Evolutionary conservation across 1,140 invertebrate species (phyloP).

Genomic region (Drosophila lacteicornis): DNA sequence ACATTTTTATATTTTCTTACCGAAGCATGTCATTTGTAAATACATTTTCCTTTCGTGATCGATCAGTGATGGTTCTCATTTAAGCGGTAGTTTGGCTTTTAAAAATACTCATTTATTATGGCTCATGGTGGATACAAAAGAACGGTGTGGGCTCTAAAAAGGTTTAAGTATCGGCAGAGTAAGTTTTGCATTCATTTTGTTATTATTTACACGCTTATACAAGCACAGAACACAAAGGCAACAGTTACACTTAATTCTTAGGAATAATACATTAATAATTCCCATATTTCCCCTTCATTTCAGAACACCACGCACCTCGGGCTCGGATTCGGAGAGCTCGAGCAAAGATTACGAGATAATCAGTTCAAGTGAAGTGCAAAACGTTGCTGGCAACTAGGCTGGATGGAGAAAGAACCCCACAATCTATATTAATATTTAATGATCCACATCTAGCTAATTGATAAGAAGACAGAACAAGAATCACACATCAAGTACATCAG

Average conservation of each 20-base stretch:
- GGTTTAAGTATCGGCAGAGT: slow-evolving; percentile 58
- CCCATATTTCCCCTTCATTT: slow-evolving; percentile 31
- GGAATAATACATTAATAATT: slow-evolving; percentile 1
- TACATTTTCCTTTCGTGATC: slow-evolving; percentile 23
- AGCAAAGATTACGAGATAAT: slow-evolving; percentile 84
- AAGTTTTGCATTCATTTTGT: slow-evolving; percentile 52
- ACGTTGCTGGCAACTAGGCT: slow-evolving; percentile 73
- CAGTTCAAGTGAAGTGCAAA: slow-evolving; percentile 84
- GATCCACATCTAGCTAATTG: slow-evolving; percentile 71
- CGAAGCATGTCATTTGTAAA: slow-evolving; percentile 49
- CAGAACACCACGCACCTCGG: slow-evolving; percentile 72
- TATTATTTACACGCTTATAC: not conserved
- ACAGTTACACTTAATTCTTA: slow-evolving; percentile 8
- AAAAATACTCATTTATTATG: slow-evolving; percentile 18
- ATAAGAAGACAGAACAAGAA: slow-evolving; percentile 61
- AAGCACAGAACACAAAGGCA: not conserved
- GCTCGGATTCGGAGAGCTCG: slow-evolving; percentile 80
- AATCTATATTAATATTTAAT: slow-evolving; percentile 60
- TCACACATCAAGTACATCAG: slow-evolving; percentile 50
- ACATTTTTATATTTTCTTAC: slow-evolving; percentile 18
- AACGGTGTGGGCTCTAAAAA: slow-evolving; percentile 14
- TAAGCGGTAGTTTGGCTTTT: slow-evolving; percentile 35
- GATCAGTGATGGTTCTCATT: slow-evolving; percentile 22
- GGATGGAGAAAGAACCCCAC: slow-evolving; percentile 26
- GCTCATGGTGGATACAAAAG: slow-evolving; percentile 17